A percentile compares a stretch with the other conserved stretches of the same genome.
These are phyloP conservation scores for Aldrovandia affinis DNA, from an alignment of 2,797 vertebrate genomes.

Conservation along the genomic window DNA sequence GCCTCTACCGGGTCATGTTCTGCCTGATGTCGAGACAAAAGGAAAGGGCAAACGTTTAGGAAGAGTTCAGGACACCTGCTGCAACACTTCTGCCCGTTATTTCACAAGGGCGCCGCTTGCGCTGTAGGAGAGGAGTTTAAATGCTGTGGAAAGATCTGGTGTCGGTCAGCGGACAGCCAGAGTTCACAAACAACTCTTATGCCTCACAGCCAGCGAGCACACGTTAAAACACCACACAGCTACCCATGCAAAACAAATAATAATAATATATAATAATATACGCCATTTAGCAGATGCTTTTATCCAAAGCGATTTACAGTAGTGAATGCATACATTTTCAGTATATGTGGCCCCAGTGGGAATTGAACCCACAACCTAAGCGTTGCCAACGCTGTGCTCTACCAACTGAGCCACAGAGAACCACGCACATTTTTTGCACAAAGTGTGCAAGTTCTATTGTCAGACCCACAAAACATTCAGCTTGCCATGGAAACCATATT, in stretches of 20 bases:
- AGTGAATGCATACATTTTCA: no score
- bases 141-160: background rate
- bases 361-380: no score
- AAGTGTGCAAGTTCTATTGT: background rate
- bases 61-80: background rate
- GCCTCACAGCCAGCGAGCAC: background rate
- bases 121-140: background rate
- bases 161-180: background rate
- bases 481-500: background rate
- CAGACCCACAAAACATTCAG: background rate
- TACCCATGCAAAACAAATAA: background rate
- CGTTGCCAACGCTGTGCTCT: no score
- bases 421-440: no score
- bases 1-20: conserved; percentile 21
- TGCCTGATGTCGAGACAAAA: background rate
- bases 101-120: background rate
- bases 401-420: no score
- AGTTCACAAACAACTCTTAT: background rate
- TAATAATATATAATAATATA: no score
- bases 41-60: conserved; percentile 5
- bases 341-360: no score
- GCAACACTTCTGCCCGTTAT: background rate
- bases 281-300: no score
- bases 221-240: background rate
- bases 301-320: no score